These are phyloP conservation scores for Umimayanthus kanabou DNA, from an alignment of 92 coral and sea anemone genomes.

Conservation along the genomic window DNA sequence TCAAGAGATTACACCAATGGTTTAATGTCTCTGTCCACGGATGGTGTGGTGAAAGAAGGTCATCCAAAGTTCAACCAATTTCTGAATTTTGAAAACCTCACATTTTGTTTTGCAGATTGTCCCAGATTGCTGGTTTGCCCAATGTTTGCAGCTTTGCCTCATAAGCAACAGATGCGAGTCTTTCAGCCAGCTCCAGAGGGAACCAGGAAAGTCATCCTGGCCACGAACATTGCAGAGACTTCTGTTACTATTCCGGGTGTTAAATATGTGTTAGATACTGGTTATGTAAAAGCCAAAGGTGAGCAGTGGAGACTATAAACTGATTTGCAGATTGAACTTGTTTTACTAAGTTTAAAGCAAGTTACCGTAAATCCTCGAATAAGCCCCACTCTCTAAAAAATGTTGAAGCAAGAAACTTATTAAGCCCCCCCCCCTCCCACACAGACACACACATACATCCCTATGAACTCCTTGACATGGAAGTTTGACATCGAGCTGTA, in stretches of 20 bases:
- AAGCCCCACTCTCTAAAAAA: too few species aligned
- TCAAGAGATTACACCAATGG: too few species aligned
- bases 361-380: too few species aligned
- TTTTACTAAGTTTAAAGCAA: neutral
- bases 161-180: conserved; percentile 89
- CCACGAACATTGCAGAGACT: conserved; percentile 98
- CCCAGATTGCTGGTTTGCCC: conserved; percentile 87
- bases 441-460: too few species aligned
- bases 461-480: too few species aligned
- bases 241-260: conserved; percentile 97
- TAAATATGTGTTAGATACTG: conserved; percentile 95
- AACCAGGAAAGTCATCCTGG: conserved; percentile 81
- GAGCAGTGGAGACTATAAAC: neutral
- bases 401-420: too few species aligned
- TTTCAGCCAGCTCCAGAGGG: conserved; percentile 75
- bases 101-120: conserved; percentile 46
- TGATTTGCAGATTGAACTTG: neutral
- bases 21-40: too few species aligned
- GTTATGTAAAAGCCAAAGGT: conserved; percentile 99
- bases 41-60: too few species aligned
- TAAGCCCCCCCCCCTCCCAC: too few species aligned
- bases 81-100: neutral
- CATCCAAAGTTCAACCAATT: neutral
- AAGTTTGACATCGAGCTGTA: too few species aligned
- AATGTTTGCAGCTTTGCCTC: conserved; percentile 96